phyloP scores from a whole-genome alignment of 1,140 invertebrate species.

The Papilio aristodemus region DNA sequence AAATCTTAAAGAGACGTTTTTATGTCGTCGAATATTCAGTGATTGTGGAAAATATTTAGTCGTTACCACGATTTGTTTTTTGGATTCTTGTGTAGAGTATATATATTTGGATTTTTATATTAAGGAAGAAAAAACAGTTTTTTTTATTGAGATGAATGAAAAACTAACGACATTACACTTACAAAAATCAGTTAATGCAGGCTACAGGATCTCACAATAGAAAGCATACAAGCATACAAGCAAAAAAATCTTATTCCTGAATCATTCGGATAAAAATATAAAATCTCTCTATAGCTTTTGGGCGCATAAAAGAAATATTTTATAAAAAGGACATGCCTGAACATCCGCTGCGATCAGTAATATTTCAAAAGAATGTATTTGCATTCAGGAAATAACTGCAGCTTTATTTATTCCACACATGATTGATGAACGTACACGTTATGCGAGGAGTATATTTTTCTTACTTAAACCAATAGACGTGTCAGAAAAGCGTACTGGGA shows the following conservation, averaged over 20 bases:
- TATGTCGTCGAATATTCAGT: slow-evolving; percentile 17
- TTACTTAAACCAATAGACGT: neutral
- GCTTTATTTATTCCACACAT: slow-evolving; percentile 4
- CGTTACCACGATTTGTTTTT: neutral
- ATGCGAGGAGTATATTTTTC: slow-evolving; percentile 12
- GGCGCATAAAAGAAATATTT: neutral
- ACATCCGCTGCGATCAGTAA: neutral
- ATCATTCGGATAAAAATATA: too few species aligned
- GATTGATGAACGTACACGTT: slow-evolving; percentile 15
- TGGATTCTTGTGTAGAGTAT: neutral
- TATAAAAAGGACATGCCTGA: neutral
- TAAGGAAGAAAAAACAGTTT: too few species aligned
- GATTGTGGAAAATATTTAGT: slow-evolving; percentile 31
- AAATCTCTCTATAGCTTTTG: too few species aligned
- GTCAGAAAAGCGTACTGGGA: neutral
- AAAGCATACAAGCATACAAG: too few species aligned
- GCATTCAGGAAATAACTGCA: slow-evolving; percentile 5
- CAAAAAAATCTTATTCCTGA: too few species aligned
- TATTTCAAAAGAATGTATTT: slow-evolving; percentile 10
- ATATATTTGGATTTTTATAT: too few species aligned
- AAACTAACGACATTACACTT: too few species aligned
- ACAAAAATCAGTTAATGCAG: too few species aligned
- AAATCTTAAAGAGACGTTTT: slow-evolving; percentile 28
- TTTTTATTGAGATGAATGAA: too few species aligned
- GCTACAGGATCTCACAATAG: too few species aligned